Evolutionary conservation across 2,888 invertebrate genomes (phyloP).

Genomic region (Ophraella communa): DNA sequence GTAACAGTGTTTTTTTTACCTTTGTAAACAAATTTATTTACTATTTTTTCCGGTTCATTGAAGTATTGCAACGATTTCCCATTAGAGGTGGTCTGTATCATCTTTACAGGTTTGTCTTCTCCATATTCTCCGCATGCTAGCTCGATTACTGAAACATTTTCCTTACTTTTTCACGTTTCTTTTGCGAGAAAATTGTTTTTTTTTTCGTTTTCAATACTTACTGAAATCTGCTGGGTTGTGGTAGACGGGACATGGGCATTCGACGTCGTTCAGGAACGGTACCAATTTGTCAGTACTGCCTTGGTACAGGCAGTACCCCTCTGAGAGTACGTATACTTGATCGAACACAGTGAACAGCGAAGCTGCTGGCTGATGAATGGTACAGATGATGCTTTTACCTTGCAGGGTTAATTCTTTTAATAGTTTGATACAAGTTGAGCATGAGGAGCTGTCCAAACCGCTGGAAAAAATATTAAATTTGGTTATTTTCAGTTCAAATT

Average conservation of each 20-base stretch:
- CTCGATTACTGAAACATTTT: constrained; percentile 77
- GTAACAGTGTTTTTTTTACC: constrained; percentile 19
- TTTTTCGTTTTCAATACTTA: too few relatives aligned
- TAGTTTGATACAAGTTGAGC: constrained; percentile 81
- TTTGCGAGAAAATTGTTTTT: too few relatives aligned
- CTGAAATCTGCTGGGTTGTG: constrained; percentile 97
- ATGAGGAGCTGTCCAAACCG: constrained; percentile 89
- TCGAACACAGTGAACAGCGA: constrained; percentile 90
- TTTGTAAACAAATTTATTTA: constrained; percentile 8
- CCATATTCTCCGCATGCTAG: constrained; percentile 92
- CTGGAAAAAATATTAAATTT: constrained; percentile 56
- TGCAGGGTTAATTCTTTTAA: constrained; percentile 78
- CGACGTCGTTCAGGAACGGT: constrained; percentile 78
- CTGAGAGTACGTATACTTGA: constrained; percentile 85
- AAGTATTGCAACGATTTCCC: constrained; percentile 75
- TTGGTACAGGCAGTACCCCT: constrained; percentile 87
- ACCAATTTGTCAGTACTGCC: constrained; percentile 77
- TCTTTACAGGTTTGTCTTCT: constrained; percentile 72
- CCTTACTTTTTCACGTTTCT: neutral
- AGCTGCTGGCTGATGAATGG: constrained; percentile 95
- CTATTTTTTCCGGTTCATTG: constrained; percentile 60
- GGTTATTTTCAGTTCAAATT: neutral
- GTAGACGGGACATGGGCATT: constrained; percentile 84
- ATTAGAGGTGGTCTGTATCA: constrained; percentile 74
- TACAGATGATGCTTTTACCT: constrained; percentile 91